Evolutionary conservation across 2,888 invertebrate species (phyloP).

Genomic region (Stomorhina lunata): DNA sequence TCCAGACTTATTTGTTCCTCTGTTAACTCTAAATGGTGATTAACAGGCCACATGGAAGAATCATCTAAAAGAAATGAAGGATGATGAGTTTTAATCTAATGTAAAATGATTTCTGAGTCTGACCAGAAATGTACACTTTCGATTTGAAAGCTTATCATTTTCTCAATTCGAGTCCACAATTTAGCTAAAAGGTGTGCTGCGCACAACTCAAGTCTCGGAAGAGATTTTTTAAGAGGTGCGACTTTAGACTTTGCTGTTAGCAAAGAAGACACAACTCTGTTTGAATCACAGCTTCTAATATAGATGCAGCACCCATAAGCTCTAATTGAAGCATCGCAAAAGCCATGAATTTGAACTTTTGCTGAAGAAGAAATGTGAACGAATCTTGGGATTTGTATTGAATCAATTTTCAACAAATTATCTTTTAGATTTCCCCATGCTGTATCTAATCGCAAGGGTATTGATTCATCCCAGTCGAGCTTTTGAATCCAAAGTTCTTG

Average conservation of each 20-base stretch:
- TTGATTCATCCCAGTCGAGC: slow-evolving; percentile 1
- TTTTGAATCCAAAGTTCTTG: slow-evolving; percentile 4
- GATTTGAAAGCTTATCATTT: neutral
- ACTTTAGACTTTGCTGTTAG: neutral
- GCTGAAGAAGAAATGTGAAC: neutral
- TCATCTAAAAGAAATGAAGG: slow-evolving; percentile 2
- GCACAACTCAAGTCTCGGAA: slow-evolving; percentile 6
- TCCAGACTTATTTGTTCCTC: neutral
- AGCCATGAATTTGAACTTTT: slow-evolving; percentile 1
- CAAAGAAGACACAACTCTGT: neutral
- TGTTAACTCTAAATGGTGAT: slow-evolving; percentile 13
- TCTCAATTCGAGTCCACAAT: neutral
- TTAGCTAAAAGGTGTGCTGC: no score
- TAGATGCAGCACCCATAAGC: neutral
- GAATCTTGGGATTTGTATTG: neutral
- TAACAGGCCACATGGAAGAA: slow-evolving; percentile 17
- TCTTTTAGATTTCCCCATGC: neutral
- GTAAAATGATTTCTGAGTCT: slow-evolving; percentile 1
- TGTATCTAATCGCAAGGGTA: neutral
- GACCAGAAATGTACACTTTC: neutral
- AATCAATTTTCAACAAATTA: neutral
- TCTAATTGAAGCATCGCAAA: neutral
- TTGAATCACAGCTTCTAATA: neutral
- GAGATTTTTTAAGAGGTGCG: neutral
- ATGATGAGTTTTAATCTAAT: slow-evolving; percentile 39